phyloP scores from a whole-genome alignment of 2,797 vertebrate genomes.

The Botia kubotai region DNA sequence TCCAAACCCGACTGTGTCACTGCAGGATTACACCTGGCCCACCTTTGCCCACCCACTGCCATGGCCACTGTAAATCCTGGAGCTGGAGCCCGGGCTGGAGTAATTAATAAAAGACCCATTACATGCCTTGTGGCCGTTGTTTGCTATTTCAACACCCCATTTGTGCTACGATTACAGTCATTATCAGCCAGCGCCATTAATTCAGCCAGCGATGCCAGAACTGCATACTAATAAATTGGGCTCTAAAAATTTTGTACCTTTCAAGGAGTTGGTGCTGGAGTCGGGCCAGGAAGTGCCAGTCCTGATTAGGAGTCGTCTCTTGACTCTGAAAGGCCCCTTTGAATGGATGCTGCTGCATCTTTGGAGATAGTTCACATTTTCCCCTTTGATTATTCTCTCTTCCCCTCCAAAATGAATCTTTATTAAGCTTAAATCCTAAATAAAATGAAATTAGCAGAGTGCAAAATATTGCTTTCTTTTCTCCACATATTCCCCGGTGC shows the following conservation, averaged over 20 bases:
- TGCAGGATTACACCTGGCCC: slow-evolving; percentile 67
- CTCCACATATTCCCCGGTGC: slow-evolving; percentile 83
- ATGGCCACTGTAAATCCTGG: slow-evolving; percentile 81
- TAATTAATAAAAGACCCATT: slow-evolving; percentile 89
- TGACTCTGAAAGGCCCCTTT: slow-evolving; percentile 81
- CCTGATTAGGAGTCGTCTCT: slow-evolving; percentile 83
- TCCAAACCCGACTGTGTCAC: not conserved
- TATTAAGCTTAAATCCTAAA: slow-evolving; percentile 88
- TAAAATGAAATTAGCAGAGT: slow-evolving; percentile 89
- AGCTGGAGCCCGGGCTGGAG: slow-evolving; percentile 75
- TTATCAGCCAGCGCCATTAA: slow-evolving; percentile 89
- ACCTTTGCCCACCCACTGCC: slow-evolving; percentile 74
- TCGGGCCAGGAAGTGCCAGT: slow-evolving; percentile 82
- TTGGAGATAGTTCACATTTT: slow-evolving; percentile 85
- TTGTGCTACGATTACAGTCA: slow-evolving; percentile 88
- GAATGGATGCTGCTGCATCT: slow-evolving; percentile 83
- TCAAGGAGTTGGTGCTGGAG: slow-evolving; percentile 85
- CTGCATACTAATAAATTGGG: slow-evolving; percentile 87
- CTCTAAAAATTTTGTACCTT: slow-evolving; percentile 84
- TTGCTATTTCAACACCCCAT: slow-evolving; percentile 90
- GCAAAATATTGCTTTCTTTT: slow-evolving; percentile 88
- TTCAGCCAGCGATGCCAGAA: slow-evolving; percentile 83
- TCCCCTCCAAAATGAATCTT: slow-evolving; percentile 85
- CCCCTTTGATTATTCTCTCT: slow-evolving; percentile 82
- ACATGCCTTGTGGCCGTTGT: slow-evolving; percentile 88